These are phyloP conservation scores for Melanargia galathea DNA, from an alignment of 2,888 invertebrate genomes.

Conservation along the genomic window DNA sequence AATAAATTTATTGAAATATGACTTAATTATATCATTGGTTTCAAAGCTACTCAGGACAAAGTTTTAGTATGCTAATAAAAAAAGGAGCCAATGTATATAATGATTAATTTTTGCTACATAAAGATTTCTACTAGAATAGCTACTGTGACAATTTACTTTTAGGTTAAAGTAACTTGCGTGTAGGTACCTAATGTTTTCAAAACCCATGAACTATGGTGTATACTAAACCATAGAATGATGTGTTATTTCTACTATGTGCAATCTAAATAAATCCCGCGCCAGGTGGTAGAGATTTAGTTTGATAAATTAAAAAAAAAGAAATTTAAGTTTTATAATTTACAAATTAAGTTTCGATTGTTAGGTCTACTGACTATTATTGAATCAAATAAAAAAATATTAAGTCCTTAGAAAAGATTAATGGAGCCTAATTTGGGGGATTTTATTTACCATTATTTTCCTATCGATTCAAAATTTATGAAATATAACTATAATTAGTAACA, in stretches of 20 bases:
- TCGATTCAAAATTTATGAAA: constrained; percentile 81
- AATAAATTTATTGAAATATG: too few species aligned
- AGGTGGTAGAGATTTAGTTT: constrained; percentile 67
- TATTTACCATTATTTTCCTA: constrained; percentile 80
- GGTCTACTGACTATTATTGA: constrained; percentile 64
- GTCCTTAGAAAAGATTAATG: constrained; percentile 61
- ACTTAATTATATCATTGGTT: too few species aligned
- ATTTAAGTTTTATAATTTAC: constrained; percentile 63
- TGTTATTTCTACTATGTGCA: constrained; percentile 44
- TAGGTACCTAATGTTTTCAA: constrained; percentile 20
- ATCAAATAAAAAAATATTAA: constrained; percentile 59
- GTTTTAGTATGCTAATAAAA: not conserved
- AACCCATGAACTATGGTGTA: constrained; percentile 16
- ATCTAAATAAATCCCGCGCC: constrained; percentile 62
- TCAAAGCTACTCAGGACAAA: not conserved
- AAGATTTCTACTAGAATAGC: not conserved
- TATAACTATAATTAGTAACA: constrained; percentile 81
- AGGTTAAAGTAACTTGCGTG: constrained; percentile 14
- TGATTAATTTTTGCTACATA: not conserved
- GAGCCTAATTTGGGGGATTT: constrained; percentile 71
- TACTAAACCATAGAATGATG: constrained; percentile 10
- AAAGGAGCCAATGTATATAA: not conserved
- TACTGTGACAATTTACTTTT: constrained; percentile 16
- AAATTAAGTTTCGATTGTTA: constrained; percentile 72
- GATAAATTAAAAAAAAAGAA: constrained; percentile 56